A percentile compares a stretch with the other conserved stretches of the same genome.
These are phyloP conservation scores for Plagodis pulveraria DNA, from an alignment of 2,888 invertebrate species.

Conservation along the genomic window DNA sequence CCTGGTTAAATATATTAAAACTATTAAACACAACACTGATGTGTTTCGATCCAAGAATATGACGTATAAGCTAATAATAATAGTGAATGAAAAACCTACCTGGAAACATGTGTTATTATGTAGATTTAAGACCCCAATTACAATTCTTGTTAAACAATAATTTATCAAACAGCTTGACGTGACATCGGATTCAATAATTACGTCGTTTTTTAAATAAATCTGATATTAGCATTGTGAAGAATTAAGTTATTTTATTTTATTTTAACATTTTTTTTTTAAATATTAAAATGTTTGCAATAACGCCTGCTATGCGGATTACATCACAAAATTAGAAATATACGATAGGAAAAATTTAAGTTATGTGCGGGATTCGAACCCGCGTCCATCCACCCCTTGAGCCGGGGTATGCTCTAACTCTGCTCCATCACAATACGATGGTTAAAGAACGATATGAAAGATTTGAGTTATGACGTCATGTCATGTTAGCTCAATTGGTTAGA, in stretches of 20 bases:
- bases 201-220: neutral
- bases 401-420: too few relatives aligned
- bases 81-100: slow-evolving; percentile 5
- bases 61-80: slow-evolving; percentile 7
- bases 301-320: too few relatives aligned
- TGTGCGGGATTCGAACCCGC: too few relatives aligned
- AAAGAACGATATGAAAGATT: too few relatives aligned
- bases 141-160: slow-evolving; percentile 36
- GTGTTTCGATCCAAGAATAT: slow-evolving; percentile 7
- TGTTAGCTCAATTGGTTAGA: too few relatives aligned
- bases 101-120: slow-evolving; percentile 6
- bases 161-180: neutral
- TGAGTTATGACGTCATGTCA: too few relatives aligned
- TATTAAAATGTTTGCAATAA: too few relatives aligned
- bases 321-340: too few relatives aligned
- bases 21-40: slow-evolving; percentile 19
- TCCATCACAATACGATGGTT: too few relatives aligned
- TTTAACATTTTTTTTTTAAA: too few relatives aligned
- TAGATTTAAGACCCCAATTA: slow-evolving; percentile 23
- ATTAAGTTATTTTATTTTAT: neutral
- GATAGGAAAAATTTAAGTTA: too few relatives aligned
- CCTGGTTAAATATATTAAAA: slow-evolving; percentile 27
- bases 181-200: slow-evolving; percentile 1
- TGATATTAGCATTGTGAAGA: neutral
- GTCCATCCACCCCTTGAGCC: too few relatives aligned